These are phyloP conservation scores for Casuarius casuarius DNA, from an alignment of 2,113 vertebrate species.

Conservation along the genomic window DNA sequence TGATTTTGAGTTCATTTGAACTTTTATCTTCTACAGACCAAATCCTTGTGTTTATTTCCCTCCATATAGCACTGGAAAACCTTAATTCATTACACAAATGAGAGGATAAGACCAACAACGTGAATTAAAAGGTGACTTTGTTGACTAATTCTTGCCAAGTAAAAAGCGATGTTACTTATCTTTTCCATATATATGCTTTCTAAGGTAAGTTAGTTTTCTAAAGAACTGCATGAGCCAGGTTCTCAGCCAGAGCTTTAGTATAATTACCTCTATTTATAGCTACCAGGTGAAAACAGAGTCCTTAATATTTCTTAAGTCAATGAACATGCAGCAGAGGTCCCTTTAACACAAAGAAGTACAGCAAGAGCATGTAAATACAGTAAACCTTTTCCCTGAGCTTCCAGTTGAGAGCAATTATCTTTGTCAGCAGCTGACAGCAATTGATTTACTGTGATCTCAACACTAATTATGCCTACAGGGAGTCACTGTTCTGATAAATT, in stretches of 20 bases:
- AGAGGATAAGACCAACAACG: not conserved
- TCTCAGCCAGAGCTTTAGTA: not conserved
- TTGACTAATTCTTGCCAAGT: not conserved
- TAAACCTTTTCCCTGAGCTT: not conserved
- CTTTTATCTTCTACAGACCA: not conserved
- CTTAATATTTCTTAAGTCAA: not conserved
- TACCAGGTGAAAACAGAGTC: not conserved
- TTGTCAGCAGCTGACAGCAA: slow-evolving; percentile 25
- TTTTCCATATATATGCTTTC: not conserved
- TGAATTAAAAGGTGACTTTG: not conserved
- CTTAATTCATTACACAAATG: not conserved
- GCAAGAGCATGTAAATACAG: not conserved
- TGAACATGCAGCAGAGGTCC: not conserved
- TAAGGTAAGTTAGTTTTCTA: not conserved
- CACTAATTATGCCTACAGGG: not conserved
- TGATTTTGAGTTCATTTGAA: not conserved
- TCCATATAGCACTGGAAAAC: not conserved
- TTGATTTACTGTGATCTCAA: slow-evolving; percentile 19
- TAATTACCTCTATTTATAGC: not conserved
- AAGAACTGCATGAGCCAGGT: not conserved
- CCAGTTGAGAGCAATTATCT: slow-evolving; percentile 7
- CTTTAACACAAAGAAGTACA: not conserved
- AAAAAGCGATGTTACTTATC: not conserved
- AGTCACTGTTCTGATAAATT: slow-evolving; percentile 27
- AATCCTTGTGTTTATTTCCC: not conserved